Evolutionary conservation across 2,113 vertebrate genomes (phyloP).

Genomic region (Eublepharis macularius): DNA sequence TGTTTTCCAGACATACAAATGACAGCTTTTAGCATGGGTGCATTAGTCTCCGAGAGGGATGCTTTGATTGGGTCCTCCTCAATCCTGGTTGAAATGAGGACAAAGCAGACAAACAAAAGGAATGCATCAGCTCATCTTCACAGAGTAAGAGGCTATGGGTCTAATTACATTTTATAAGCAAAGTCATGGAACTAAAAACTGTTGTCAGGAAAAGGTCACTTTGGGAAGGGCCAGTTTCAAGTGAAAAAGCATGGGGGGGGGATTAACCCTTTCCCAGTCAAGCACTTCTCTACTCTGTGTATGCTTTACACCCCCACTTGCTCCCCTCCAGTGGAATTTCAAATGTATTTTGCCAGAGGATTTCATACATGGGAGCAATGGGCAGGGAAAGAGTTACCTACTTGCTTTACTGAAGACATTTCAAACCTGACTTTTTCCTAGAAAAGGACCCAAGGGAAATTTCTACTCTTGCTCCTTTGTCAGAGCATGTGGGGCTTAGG

Average conservation of each 20-base stretch:
- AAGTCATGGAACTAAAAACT: neutral
- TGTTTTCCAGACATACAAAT: slow-evolving; percentile 50
- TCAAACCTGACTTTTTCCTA: too few relatives aligned
- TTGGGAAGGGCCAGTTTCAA: neutral
- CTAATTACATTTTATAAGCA: neutral
- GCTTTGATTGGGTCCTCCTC: slow-evolving; percentile 31
- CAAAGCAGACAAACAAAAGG: neutral
- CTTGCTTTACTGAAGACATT: too few relatives aligned
- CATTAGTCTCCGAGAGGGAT: neutral
- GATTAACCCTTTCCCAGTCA: neutral
- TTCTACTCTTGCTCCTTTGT: too few relatives aligned
- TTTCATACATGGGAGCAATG: too few relatives aligned
- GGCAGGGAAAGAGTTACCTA: neutral
- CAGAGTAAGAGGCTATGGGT: neutral
- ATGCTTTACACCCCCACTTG: neutral
- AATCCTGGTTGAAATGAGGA: neutral
- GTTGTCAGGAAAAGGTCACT: neutral
- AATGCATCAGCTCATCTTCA: neutral
- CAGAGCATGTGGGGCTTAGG: too few relatives aligned
- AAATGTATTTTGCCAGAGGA: neutral
- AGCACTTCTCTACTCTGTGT: neutral
- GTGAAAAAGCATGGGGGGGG: too few relatives aligned
- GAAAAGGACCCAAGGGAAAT: too few relatives aligned
- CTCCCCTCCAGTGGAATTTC: neutral
- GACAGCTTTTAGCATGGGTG: slow-evolving; percentile 30